phyloP scores from a whole-genome alignment of 2,888 invertebrate species.

The Tyria jacobaeae region DNA sequence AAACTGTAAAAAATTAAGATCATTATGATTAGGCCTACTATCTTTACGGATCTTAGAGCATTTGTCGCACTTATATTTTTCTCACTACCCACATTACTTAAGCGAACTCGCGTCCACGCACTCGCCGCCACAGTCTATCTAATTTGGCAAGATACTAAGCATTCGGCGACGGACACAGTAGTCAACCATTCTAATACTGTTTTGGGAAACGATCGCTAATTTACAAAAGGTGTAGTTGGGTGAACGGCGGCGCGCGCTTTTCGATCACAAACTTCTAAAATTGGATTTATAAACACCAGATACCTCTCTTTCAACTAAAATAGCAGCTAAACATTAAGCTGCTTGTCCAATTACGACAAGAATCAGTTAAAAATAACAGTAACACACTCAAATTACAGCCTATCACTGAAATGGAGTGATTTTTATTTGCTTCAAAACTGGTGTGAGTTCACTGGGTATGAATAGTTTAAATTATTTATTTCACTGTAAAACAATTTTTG shows the following conservation, averaged over 20 bases:
- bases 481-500: constrained; percentile 13
- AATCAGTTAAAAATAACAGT: constrained; percentile 10
- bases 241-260: constrained; percentile 53
- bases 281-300: constrained; percentile 3
- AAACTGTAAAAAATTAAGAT: neutral
- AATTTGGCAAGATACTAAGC: constrained; percentile 75
- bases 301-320: constrained; percentile 1
- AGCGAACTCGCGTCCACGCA: constrained; percentile 39
- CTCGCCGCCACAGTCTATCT: constrained; percentile 52
- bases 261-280: constrained; percentile 15
- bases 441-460: neutral
- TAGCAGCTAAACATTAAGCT: neutral
- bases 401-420: constrained; percentile 22
- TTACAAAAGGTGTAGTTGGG: constrained; percentile 78
- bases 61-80: constrained; percentile 6
- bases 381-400: constrained; percentile 20
- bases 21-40: constrained; percentile 15
- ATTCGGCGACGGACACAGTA: constrained; percentile 69
- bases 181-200: constrained; percentile 82
- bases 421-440: constrained; percentile 6
- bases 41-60: neutral
- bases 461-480: neutral
- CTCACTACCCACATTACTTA: constrained; percentile 23
- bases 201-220: constrained; percentile 76
- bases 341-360: neutral